These are phyloP conservation scores for Meloidogyne chitwoodi DNA, from an alignment of 1,140 invertebrate species.

Conservation along the genomic window DNA sequence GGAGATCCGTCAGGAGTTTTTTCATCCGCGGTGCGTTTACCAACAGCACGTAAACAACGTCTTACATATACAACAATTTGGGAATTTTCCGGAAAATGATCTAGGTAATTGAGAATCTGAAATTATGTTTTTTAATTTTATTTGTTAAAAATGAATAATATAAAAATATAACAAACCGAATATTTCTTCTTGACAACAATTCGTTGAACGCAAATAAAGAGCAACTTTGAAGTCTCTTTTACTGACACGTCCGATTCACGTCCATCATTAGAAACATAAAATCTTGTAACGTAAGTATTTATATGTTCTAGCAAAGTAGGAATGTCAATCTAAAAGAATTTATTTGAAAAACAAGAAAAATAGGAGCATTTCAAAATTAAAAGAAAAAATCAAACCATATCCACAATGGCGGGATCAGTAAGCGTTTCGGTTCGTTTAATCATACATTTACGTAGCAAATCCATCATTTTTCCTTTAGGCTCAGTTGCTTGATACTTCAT, in stretches of 20 bases:
- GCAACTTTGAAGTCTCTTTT: slow-evolving; percentile 14
- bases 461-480: slow-evolving; percentile 20
- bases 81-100: slow-evolving; percentile 22
- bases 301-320: slow-evolving; percentile 15
- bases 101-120: slow-evolving; percentile 35
- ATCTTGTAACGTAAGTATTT: slow-evolving; percentile 16
- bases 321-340: slow-evolving; percentile 17
- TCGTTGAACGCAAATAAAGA: slow-evolving; percentile 24
- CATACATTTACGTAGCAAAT: slow-evolving; percentile 27
- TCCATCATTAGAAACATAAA: slow-evolving; percentile 14
- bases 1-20: neutral
- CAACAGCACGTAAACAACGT: slow-evolving; percentile 29
- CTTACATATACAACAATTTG: slow-evolving; percentile 30
- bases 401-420: slow-evolving; percentile 8
- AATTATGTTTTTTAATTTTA: neutral
- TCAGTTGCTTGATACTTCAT: slow-evolving; percentile 34
- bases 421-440: slow-evolving; percentile 23
- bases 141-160: neutral
- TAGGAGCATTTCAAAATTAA: neutral
- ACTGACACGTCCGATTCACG: slow-evolving; percentile 7
- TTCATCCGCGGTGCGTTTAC: slow-evolving; percentile 4
- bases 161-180: neutral
- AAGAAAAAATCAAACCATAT: neutral
- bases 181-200: slow-evolving; percentile 27
- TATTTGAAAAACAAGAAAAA: neutral